Evolutionary conservation across 2,113 vertebrate genomes (phyloP), one percentile per base, ranked within the genome.

Genomic region (Chauna torquata): DNA sequence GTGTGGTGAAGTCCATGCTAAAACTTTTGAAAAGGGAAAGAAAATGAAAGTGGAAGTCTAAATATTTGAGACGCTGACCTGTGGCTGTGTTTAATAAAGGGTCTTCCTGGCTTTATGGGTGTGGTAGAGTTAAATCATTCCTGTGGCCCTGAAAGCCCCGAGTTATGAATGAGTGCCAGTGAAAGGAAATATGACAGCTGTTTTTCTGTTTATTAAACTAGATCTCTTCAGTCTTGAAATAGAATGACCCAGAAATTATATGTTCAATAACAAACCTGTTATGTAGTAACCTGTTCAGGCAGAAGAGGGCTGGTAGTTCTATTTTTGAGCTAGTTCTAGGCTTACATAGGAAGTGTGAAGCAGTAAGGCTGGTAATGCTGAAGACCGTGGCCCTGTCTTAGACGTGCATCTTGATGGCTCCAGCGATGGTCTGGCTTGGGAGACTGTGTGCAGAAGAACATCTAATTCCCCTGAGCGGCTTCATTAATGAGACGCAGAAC

Each of bases 221-320:
- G 89, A 72, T 96, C 86, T 83, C 59, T 81, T 65, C 27, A 83
- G 69, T 75, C 90, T 88, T 81, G 92, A 96, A 97, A 96, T 97
- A 97, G 96, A 88, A 96, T 96, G 95, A 95, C 95, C 96, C 92
- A 97, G 95, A 96, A 96, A 90, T 94, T 94, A 90, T 52, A 84
- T 93, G 92, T 96, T 95, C 94, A 86, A 92, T 96, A 96, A 94
- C 80, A 96, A 95, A 95, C 95, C 69, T 95, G 95, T 96, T 94
- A 76, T 61, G 68, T 92, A 94, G 95, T 94, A 90, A 90, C 90
- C 90, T 96, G 49, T 93, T 93, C 79, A 57, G 88, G 72, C 93
- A 95, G 88, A 91, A 92, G 71, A 80, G 52, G 82, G 64, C 86
- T 61, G 92, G 83, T 92, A 3, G 2, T 40, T 88, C 87, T 90